These are phyloP conservation scores for Catocala fraxini DNA, from an alignment of 2,888 invertebrate genomes.

Conservation along the genomic window DNA sequence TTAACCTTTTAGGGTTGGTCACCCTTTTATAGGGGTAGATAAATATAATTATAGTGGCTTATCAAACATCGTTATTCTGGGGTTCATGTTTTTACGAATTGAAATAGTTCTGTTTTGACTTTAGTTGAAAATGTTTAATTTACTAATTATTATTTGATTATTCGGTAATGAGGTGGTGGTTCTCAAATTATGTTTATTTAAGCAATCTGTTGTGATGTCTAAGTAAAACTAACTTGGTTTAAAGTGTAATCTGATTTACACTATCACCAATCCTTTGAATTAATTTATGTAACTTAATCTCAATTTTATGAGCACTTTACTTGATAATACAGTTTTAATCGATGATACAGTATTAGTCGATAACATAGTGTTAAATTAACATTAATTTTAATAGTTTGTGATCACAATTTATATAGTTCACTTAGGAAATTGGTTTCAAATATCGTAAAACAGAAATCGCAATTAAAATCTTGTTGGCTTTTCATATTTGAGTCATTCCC, in stretches of 20 bases:
- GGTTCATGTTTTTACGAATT: slow-evolving; percentile 4
- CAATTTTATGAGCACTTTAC: slow-evolving; percentile 7
- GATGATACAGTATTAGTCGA: not conserved
- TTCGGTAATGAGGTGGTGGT: no score
- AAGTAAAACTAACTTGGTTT: no score
- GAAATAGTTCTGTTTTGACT: not conserved
- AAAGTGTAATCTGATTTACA: no score
- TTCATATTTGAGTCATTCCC: not conserved
- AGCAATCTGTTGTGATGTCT: no score
- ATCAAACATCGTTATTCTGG: slow-evolving; percentile 27
- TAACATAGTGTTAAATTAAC: slow-evolving; percentile 1
- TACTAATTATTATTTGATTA: no score
- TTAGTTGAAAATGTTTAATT: no score
- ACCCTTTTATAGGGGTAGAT: slow-evolving; percentile 39
- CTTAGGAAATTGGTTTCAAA: not conserved
- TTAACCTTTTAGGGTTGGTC: slow-evolving; percentile 43
- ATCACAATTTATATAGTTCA: not conserved
- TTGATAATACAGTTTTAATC: not conserved
- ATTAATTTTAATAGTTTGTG: slow-evolving; percentile 3
- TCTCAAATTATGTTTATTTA: no score
- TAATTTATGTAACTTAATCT: not conserved
- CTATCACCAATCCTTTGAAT: not conserved
- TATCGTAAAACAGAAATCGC: slow-evolving; percentile 4
- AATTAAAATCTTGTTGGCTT: not conserved
- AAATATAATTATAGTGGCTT: slow-evolving; percentile 38